These are phyloP conservation scores for Phoxinus phoxinus DNA, from an alignment of 2,113 vertebrate genomes.

Conservation along the genomic window DNA sequence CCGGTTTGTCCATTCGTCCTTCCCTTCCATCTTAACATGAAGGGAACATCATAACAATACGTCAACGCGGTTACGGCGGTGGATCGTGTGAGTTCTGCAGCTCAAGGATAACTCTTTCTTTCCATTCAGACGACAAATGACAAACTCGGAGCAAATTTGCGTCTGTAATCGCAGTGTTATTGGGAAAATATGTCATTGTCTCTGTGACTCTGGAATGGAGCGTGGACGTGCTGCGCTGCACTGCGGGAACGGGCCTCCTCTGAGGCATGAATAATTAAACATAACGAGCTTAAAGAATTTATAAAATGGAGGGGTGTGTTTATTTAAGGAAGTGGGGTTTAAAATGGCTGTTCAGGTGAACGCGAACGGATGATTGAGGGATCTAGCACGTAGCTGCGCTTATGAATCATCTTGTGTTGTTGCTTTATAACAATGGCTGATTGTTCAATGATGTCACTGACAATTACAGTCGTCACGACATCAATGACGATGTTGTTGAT, in stretches of 20 bases:
- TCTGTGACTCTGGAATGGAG: neutral
- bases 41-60: neutral
- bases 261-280: conserved; percentile 59
- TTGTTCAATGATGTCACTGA: conserved; percentile 9
- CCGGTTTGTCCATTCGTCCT: neutral
- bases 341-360: conserved; percentile 50
- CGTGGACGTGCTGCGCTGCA: conserved; percentile 21
- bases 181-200: conserved; percentile 4
- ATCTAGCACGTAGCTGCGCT: conserved; percentile 2
- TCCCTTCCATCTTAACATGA: neutral
- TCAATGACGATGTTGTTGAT: neutral
- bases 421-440: neutral
- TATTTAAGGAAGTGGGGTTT: conserved; percentile 55
- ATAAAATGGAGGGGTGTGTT: conserved; percentile 60
- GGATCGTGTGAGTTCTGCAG: neutral
- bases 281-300: conserved; percentile 57
- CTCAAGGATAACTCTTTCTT: neutral
- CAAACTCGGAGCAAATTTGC: neutral
- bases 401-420: neutral
- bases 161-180: neutral
- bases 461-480: neutral
- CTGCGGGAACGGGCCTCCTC: conserved; percentile 33
- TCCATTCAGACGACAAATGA: neutral
- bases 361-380: conserved; percentile 19
- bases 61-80: neutral